These are phyloP conservation scores for Crambe crambe DNA, from an alignment of 37 sponge, comb jelly and placozoan species.

Conservation along the genomic window DNA sequence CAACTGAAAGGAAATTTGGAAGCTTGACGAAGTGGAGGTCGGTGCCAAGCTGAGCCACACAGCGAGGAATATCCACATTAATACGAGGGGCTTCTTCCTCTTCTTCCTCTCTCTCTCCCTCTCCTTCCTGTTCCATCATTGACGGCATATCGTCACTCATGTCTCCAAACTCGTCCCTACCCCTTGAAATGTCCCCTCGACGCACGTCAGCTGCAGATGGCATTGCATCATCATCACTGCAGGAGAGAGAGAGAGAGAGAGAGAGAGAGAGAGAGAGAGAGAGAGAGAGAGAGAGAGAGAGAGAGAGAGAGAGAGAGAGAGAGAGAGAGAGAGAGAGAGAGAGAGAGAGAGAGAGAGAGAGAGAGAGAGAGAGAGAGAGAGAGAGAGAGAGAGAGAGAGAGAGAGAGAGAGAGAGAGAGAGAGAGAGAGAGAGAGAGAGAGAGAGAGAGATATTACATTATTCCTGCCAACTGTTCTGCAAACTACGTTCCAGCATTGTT, in stretches of 20 bases:
- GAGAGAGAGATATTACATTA: no score
- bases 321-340: not conserved
- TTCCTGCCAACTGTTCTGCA: no score
- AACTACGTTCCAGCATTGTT: no score
- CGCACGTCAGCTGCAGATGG: not conserved
- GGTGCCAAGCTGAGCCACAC: slow-evolving; percentile 63
- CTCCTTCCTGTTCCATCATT: slow-evolving; percentile 24
- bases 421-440: no score
- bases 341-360: no score
- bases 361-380: no score
- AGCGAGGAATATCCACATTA: slow-evolving; percentile 84
- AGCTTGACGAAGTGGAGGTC: slow-evolving; percentile 90
- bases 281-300: not conserved
- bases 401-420: no score
- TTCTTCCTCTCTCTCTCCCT: slow-evolving; percentile 16
- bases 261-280: not conserved
- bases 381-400: no score
- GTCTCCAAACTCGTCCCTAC: not conserved
- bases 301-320: not conserved
- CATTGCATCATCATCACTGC: slow-evolving; percentile 1
- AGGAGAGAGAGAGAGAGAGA: no score
- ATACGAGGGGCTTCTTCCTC: slow-evolving; percentile 75
- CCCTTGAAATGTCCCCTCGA: not conserved
- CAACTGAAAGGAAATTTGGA: slow-evolving; percentile 93
- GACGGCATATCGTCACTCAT: not conserved